Evolutionary conservation across 2,888 invertebrate species (phyloP), one percentile per base, ranked within the genome.

Genomic region (Tetheella fluctuosa): DNA sequence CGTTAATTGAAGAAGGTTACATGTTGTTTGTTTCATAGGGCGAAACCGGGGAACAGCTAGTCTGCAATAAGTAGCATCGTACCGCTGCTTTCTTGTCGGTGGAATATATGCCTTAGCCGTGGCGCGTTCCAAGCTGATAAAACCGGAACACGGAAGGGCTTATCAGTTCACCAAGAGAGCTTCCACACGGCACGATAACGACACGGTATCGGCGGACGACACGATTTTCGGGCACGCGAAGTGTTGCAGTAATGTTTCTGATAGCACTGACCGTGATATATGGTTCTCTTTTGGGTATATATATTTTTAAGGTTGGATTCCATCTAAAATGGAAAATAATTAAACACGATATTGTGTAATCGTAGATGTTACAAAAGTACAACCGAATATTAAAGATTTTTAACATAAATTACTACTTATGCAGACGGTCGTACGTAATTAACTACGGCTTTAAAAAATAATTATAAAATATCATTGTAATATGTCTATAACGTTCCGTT

Each of bases 91-190:
- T 5, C 8, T 10, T 20, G 55, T 10, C 55, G 4, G 48, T 20
- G 48, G 7, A 20, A 48, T 20, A 10, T 7, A n/a, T 20, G 17
- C n/a, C 13, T 34, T 53, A 53, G 25, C 39, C 57, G 8, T 5
- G 23, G 25, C 58, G 37, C 61, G 63, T 62, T 39, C 65, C 62
- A 62, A 42, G 60, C 70, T 78, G 79, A 77, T 78, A 80, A 78
- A 70, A 68, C 64, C 65, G 69, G 72, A 72, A 75, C 80, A 71
- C 79, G 79, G 63, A 74, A 73, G 68, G 54, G 66, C 70, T 80
- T 79, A 79, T 80, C 80, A 69, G 65, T 55, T 34, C 34, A 60
- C 61, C 60, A 70, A 71, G 67, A 68, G 67, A 65, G 72, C 69
- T 68, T 70, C 64, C 66, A 65, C 68, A 65, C 68, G 68, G 64